phyloP scores from a whole-genome alignment of 2,888 invertebrate genomes.

The Pollenia angustigena region DNA sequence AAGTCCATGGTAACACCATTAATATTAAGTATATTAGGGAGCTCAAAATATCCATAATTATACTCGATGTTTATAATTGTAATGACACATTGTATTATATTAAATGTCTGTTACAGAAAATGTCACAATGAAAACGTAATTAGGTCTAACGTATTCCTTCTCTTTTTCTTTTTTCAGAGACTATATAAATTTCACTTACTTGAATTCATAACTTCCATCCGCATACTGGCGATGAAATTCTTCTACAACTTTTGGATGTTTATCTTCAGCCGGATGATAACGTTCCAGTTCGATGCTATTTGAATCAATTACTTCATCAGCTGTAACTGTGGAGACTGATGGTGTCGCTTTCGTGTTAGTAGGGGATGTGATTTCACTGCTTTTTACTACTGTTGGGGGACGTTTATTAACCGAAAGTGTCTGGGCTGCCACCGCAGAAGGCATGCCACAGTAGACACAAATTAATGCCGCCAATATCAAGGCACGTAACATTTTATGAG shows the following conservation, averaged over 20 bases:
- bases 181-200: slow-evolving; percentile 63
- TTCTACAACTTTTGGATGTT: slow-evolving; percentile 76
- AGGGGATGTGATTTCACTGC: neutral
- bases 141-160: too few relatives aligned
- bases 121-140: too few relatives aligned
- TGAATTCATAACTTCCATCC: slow-evolving; percentile 79
- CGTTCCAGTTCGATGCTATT: neutral
- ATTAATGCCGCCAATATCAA: slow-evolving; percentile 61
- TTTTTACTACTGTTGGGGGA: slow-evolving; percentile 66
- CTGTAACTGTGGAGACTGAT: neutral
- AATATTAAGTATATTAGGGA: too few relatives aligned
- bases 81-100: too few relatives aligned
- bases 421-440: slow-evolving; percentile 27
- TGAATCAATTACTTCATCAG: slow-evolving; percentile 24
- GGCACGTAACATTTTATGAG: slow-evolving; percentile 73
- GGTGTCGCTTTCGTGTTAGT: slow-evolving; percentile 21
- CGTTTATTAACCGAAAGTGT: slow-evolving; percentile 71
- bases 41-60: too few relatives aligned
- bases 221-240: slow-evolving; percentile 75
- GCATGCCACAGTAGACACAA: slow-evolving; percentile 66
- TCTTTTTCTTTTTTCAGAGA: too few relatives aligned
- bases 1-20: too few relatives aligned
- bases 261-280: slow-evolving; percentile 73
- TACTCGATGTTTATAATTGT: too few relatives aligned
- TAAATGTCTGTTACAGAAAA: too few relatives aligned